Percentiles rank a stretch among this genome's conserved stretches.
phyloP scores from a whole-genome alignment of 2,888 invertebrate species.

The Drosophila kuntzei region DNA sequence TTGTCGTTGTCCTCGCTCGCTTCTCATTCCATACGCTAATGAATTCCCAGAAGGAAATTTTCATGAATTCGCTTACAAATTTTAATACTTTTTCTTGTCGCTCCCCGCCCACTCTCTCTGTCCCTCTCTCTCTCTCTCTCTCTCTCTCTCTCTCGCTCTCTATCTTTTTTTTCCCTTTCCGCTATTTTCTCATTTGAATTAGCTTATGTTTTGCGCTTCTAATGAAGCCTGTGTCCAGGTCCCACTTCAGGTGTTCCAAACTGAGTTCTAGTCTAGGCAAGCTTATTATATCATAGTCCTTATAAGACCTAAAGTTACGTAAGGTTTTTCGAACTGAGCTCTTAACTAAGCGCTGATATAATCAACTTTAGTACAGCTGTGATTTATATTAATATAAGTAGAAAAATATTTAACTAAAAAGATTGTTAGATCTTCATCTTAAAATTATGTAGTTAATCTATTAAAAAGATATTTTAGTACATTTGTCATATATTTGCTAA shows the following conservation, averaged over 20 bases:
- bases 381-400: neutral
- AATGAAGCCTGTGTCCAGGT: conserved; percentile 19
- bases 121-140: neutral
- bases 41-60: conserved; percentile 81
- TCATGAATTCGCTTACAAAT: conserved; percentile 75
- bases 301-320: neutral
- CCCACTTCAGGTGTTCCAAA: conserved; percentile 9
- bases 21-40: conserved; percentile 61
- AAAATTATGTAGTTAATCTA: no score
- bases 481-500: no score
- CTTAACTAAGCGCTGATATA: neutral
- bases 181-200: conserved; percentile 16
- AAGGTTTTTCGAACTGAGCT: neutral
- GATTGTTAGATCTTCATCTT: neutral
- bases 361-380: neutral
- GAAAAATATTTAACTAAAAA: neutral
- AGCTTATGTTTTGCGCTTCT: conserved; percentile 32
- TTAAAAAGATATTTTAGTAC: neutral
- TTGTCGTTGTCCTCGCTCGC: conserved; percentile 19
- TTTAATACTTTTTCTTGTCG: conserved; percentile 75
- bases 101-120: neutral
- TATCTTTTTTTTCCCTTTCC: neutral
- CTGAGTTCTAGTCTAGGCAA: neutral
- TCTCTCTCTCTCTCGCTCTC: neutral
- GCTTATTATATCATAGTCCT: neutral